Evolutionary conservation across 2,797 vertebrate genomes (phyloP), one percentile per base, ranked within the genome.

Genomic region (Zenarchopterus dispar): DNA sequence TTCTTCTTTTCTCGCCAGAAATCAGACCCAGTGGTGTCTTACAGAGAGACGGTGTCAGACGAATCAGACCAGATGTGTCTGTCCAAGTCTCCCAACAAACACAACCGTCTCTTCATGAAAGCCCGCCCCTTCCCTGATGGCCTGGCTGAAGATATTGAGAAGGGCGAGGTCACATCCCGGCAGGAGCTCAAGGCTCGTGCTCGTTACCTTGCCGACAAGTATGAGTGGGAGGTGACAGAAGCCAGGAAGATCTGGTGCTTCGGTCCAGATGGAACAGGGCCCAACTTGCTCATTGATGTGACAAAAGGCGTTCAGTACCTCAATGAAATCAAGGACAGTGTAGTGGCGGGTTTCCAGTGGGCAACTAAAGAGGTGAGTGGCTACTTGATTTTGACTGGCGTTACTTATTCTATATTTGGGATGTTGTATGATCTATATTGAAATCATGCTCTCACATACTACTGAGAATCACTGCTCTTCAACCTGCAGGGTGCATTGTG

Each of bases 211-310:
- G 91, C 95, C 0, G 97, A 98, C 57, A 97, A 96, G 67, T 98
- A 96, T 0, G 96, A 98, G 76, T 98, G 96, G 96, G 97, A 98
- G 0, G 95, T 97, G 67, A 89, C 93, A 0, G 96, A 99, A 70
- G 95, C 96, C 79, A 94, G 96, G 51, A 98, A 98, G 87, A 99
- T 99, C 89, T 98, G 97, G 97, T 98, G 97, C 91, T 99, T 98
- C 0, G 96, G 97, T 44, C 97, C 97, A 0, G 96, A 98, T 0
- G 96, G 97, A 72, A 96, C 84, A 0, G 97, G 97, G 5, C 94
- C 97, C 84, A 99, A 99, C 85, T 77, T 99, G 69, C 91, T 99
- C 55, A 93, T 96, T 0, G 97, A 99, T 26, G 89, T 98, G 81
- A 98, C 96, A 62, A 99, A 99, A 86, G 96, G 96, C 0, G 96